Evolutionary conservation across 37 sponge, comb jelly and placozoan genomes (phyloP), one percentile per base, ranked within the genome.

Genomic region (Geodia barretti): DNA sequence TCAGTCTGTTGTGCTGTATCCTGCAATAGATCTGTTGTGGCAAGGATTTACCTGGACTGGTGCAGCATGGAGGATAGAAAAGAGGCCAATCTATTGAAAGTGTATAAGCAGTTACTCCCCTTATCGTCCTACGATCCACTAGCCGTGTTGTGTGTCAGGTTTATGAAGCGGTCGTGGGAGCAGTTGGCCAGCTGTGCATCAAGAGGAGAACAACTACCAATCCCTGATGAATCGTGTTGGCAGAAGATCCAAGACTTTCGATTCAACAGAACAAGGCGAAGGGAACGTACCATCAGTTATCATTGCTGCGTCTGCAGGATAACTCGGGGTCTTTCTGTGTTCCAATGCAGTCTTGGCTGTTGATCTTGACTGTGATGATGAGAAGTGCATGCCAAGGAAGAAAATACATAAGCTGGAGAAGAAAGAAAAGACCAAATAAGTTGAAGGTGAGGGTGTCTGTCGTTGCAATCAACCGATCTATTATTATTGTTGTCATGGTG

Each of bases 201-300:
- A 58, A 82, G 40, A 63, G 84, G 31, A 80, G 89, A 23, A 92
- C 93, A 20, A 87, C 93, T 1, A 40, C n/a, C n/a, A 75, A 36
- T 37, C 73, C 20, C 14, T 81, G 38, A 81, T 88, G 28, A 84
- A 88, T 60, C 87, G 87, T 73, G 88, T 81, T n/a, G n/a, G 1
- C 76, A 79, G 77, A 83, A 85, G 39, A 54, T 92, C 64, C 37
- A 76, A 19, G 89, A 92, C 5, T 92, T 92, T 73, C n/a, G n/a
- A 31, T 92, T 4, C 42, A 84, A 41, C 93, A 92, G 69, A 88
- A 92, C 62, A 92, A 92, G 77, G 20, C 83, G 93, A 2, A 87
- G 89, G 72, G 93, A 92, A 60, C 73, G 85, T 14, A 92, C 93
- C 17, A 68, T 92, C 26, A 75, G 74, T n/a, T 58, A 40, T 78